A percentile compares a stretch with the other conserved stretches of the same genome.
Conservation (phyloP, 2,888 invertebrate species). For the Pandemis heparana region DNA sequence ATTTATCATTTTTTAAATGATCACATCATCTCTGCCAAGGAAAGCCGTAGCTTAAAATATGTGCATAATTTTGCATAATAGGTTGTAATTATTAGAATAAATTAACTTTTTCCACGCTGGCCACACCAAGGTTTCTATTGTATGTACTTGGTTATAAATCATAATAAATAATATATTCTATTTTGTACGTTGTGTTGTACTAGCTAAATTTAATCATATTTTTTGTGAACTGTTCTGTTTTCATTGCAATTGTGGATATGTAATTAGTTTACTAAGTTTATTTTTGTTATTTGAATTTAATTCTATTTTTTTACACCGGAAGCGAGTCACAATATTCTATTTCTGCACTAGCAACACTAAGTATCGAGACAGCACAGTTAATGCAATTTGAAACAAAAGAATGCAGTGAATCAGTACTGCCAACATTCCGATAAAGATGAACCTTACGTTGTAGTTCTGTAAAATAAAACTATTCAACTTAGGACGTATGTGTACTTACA, state of each 20-base stretch:
- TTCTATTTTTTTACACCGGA: conserved; percentile 32
- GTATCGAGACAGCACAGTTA: not conserved
- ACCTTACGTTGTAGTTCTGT: conserved; percentile 6
- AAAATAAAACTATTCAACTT: conserved; percentile 26
- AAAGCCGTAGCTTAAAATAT: conserved; percentile 10
- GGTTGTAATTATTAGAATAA: conserved; percentile 33
- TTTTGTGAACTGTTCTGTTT: conserved; percentile 52
- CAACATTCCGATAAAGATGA: conserved; percentile 28
- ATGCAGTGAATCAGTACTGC: conserved; percentile 9
- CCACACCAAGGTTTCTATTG: conserved; percentile 20
- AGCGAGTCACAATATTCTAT: conserved; percentile 40
- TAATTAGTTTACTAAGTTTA: conserved; percentile 58
- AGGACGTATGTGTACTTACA: conserved; percentile 37
- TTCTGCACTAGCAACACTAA: conserved; percentile 29
- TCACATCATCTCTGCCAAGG: not conserved
- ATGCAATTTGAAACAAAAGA: not conserved
- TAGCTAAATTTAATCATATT: conserved; percentile 51
- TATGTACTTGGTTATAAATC: conserved; percentile 3
- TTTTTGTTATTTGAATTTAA: conserved; percentile 51
- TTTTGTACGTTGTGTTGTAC: conserved; percentile 44
- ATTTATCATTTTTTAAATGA: not conserved
- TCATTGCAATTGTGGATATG: conserved; percentile 49
- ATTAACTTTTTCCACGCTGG: conserved; percentile 17
- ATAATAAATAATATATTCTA: conserved; percentile 30
- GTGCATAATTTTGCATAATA: conserved; percentile 36